A percentile compares a stretch with the other conserved stretches of the same genome.
These are phyloP conservation scores for Drosophila grimshawi DNA, from an alignment of 1,140 invertebrate species.

Conservation along the genomic window DNA sequence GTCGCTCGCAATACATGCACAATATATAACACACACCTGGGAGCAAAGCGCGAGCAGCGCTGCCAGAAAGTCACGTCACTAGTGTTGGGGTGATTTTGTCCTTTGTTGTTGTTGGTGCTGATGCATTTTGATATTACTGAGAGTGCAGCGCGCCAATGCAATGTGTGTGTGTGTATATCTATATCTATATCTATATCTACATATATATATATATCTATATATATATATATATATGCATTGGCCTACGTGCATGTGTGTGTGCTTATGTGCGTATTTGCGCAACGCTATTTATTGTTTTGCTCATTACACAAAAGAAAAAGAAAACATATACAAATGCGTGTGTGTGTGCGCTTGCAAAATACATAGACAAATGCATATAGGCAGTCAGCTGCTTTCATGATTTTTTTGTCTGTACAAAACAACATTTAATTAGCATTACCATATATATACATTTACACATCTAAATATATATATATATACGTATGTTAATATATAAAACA, in stretches of 20 bases:
- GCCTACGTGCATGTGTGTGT: background rate
- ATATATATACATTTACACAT: background rate
- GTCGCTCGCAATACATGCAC: slow-evolving; percentile 19
- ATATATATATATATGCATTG: slow-evolving; percentile 3
- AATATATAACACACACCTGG: slow-evolving; percentile 49
- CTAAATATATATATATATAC: background rate
- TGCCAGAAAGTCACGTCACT: slow-evolving; percentile 66
- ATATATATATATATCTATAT: slow-evolving; percentile 8
- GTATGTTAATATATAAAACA: background rate
- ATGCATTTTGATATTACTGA: slow-evolving; percentile 12
- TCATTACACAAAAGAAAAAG: background rate
- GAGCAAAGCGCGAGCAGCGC: slow-evolving; percentile 42
- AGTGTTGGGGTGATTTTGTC: slow-evolving; percentile 45
- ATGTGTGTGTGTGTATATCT: no score
- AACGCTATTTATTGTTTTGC: slow-evolving; percentile 34
- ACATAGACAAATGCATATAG: slow-evolving; percentile 2
- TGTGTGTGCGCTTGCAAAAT: slow-evolving; percentile 28
- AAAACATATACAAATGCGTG: slow-evolving; percentile 9
- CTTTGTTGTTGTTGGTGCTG: slow-evolving; percentile 25
- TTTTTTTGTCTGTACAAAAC: slow-evolving; percentile 5
- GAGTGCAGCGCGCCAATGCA: slow-evolving; percentile 59
- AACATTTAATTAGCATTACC: slow-evolving; percentile 40
- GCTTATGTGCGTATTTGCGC: slow-evolving; percentile 15
- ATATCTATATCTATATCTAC: no score
- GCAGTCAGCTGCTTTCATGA: slow-evolving; percentile 33